These are phyloP conservation scores for Notodonta ziczac DNA, from an alignment of 2,888 invertebrate genomes.

Conservation along the genomic window DNA sequence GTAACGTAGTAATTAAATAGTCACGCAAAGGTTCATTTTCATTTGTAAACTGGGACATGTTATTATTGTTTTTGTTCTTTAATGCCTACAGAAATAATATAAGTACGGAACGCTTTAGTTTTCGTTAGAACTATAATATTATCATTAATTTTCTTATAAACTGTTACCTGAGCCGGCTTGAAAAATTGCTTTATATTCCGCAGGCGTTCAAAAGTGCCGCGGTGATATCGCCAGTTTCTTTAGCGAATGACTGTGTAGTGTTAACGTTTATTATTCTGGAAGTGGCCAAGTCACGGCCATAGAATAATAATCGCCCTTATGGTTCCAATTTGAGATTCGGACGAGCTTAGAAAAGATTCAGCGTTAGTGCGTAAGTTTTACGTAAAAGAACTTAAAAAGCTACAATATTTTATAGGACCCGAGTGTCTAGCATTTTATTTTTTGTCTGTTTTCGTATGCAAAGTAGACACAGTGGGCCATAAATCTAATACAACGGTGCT, in stretches of 20 bases:
- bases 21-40: conserved; percentile 1
- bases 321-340: conserved; percentile 61
- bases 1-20: conserved; percentile 1
- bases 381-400: conserved; percentile 18
- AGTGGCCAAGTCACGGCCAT: conserved; percentile 61
- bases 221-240: conserved; percentile 75
- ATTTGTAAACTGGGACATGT: background rate
- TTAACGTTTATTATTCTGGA: conserved; percentile 75
- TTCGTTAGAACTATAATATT: background rate
- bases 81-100: too few relatives aligned
- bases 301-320: conserved; percentile 67
- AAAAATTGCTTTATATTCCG: conserved; percentile 62
- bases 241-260: conserved; percentile 66
- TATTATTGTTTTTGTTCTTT: too few relatives aligned
- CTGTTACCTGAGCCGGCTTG: conserved; percentile 37
- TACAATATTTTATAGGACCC: background rate
- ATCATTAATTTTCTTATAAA: conserved; percentile 20
- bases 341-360: conserved; percentile 53
- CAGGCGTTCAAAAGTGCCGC: conserved; percentile 61
- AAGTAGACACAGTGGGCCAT: background rate
- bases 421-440: conserved; percentile 2
- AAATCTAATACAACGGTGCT: background rate
- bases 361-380: conserved; percentile 36
- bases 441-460: background rate
- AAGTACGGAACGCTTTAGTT: background rate